phyloP scores from a whole-genome alignment of 2,797 vertebrate species.

The Pelobates cultripes region DNA sequence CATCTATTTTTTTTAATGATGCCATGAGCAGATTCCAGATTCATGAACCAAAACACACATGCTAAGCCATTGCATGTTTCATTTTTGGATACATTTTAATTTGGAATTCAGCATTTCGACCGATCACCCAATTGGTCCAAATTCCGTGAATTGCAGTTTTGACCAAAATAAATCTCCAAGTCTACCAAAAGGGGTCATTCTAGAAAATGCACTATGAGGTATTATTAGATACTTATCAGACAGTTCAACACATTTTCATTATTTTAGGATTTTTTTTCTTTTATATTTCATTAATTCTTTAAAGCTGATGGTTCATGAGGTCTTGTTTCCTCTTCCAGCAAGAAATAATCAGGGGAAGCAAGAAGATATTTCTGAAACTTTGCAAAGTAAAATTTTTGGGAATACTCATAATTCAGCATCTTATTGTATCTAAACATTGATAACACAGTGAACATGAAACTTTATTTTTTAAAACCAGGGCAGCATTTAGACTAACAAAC shows the following conservation, averaged over 20 bases:
- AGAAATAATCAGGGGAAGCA: not conserved
- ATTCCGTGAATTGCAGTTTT: too few species aligned
- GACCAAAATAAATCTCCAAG: too few species aligned
- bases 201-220: not conserved
- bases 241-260: not conserved
- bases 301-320: not conserved
- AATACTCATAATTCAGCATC: not conserved
- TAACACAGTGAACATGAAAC: conserved; percentile 25
- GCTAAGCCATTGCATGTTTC: too few species aligned
- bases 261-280: not conserved
- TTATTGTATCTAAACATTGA: not conserved
- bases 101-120: too few species aligned
- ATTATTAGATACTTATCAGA: not conserved
- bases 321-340: conserved; percentile 6
- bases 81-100: too few species aligned
- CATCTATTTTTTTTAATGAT: too few species aligned
- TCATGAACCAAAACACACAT: too few species aligned
- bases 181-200: not conserved
- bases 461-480: too few species aligned
- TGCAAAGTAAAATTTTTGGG: not conserved
- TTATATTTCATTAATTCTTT: too few species aligned
- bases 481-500: conserved; percentile 1
- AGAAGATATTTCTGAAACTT: not conserved
- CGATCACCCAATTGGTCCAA: too few species aligned
- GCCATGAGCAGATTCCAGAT: too few species aligned